phyloP scores from a whole-genome alignment of 2,797 vertebrate genomes.

The Clarias platycephalus region DNA sequence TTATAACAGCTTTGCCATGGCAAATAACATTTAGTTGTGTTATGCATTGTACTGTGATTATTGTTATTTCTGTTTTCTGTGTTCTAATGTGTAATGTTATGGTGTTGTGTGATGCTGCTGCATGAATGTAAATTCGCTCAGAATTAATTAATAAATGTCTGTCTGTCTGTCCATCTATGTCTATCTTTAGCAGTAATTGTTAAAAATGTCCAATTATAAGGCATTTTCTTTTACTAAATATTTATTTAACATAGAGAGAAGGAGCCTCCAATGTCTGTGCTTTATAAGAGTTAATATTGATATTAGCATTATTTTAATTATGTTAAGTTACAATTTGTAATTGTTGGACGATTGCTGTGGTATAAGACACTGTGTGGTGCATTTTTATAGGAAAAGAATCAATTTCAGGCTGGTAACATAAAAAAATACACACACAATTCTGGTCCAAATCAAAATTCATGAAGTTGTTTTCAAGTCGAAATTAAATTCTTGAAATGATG shows the following conservation, averaged over 20 bases:
- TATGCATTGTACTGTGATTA: too few relatives aligned
- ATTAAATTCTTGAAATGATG: not conserved
- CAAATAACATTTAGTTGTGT: not conserved
- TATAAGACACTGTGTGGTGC: not conserved
- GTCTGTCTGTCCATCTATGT: too few relatives aligned
- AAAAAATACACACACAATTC: not conserved
- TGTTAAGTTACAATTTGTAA: not conserved
- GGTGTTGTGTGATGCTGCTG: too few relatives aligned
- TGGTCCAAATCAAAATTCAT: not conserved
- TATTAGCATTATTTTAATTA: not conserved
- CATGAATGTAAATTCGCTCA: too few relatives aligned
- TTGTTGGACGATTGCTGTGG: not conserved
- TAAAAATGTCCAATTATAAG: not conserved
- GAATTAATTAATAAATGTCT: too few relatives aligned
- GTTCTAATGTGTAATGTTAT: too few relatives aligned
- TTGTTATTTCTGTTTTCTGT: too few relatives aligned
- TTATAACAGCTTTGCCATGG: not conserved
- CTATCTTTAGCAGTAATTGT: not conserved
- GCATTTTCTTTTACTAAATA: not conserved
- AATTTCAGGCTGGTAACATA: not conserved
- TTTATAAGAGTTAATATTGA: not conserved
- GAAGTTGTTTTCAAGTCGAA: not conserved
- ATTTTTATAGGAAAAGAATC: not conserved
- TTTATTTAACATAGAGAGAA: not conserved
- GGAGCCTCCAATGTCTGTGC: not conserved